These are phyloP conservation scores for Typhlomys cinereus DNA, from an alignment of 2,113 vertebrate species.

Conservation along the genomic window DNA sequence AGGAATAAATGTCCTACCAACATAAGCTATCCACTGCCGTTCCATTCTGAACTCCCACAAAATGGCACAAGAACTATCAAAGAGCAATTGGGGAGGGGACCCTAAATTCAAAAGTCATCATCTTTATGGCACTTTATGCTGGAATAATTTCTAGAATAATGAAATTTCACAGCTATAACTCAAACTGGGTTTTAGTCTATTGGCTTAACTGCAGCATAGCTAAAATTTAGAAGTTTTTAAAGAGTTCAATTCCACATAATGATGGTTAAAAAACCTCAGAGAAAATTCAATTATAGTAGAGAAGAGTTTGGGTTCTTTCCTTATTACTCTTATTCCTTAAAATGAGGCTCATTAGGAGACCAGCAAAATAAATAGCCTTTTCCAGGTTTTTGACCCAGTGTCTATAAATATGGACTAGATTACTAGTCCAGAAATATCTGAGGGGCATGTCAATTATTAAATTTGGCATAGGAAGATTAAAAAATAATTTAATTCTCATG, in stretches of 20 bases:
- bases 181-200: constrained; percentile 74
- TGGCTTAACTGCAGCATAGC: constrained; percentile 72
- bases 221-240: constrained; percentile 74
- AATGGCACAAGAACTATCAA: neutral
- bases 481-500: constrained; percentile 27
- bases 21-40: neutral
- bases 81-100: neutral
- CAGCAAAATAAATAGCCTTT: constrained; percentile 35
- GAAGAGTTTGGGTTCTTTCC: neutral
- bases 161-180: constrained; percentile 62
- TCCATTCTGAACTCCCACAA: neutral
- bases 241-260: constrained; percentile 51
- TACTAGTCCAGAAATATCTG: neutral
- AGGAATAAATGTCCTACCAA: constrained; percentile 5
- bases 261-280: constrained; percentile 54
- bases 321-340: neutral
- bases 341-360: constrained; percentile 17
- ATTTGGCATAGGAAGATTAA: neutral
- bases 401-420: constrained; percentile 18
- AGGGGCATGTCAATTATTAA: neutral
- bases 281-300: constrained; percentile 66
- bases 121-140: constrained; percentile 63
- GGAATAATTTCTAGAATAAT: constrained; percentile 72
- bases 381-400: neutral
- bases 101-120: constrained; percentile 51